Evolutionary conservation across 2,888 invertebrate genomes (phyloP), one percentile per base, ranked within the genome.

Genomic region (Neoitamus cyanurus): DNA sequence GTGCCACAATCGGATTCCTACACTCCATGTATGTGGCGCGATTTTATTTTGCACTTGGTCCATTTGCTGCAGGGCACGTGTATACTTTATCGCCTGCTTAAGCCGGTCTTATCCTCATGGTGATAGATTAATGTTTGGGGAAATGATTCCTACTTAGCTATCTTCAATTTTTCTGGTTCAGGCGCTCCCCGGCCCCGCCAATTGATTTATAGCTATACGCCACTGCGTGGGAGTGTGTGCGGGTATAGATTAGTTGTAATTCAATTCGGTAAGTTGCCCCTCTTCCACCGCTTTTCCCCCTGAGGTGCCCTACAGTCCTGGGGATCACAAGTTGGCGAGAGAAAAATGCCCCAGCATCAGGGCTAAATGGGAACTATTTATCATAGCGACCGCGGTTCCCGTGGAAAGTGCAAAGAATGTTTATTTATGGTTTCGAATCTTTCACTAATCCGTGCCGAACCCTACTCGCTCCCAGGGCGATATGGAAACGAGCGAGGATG

Each of bases 341-440:
- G 58, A 58, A 58, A 58, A 58, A 58, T 58, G 25, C 25, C 25
- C 58, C 9, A 20, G 11, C 20, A 58, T 58, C 58, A 58, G 58
- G 58, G 25, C n/a, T 58, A 58, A 58, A 58, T 9, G 20, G 58
- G 9, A 20, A 58, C 58, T 58, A 58, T 58, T 58, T 58, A 58
- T 58, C 58, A 58, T 58, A 58, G 25, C 20, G 58, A 25, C 9
- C 58, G 58, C 58, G 58, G 25, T 58, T 58, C 58, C 7, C 58
- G 20, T 58, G 58, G 58, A 58, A 58, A 58, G 58, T 58, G 58
- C 58, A 58, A 58, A 58, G 58, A 58, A 58, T 58, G 58, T 58
- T 58, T 58, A 58, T 58, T 58, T 58, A 58, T 25, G 58, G 58
- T 58, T 58, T 58, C 20, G 58, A 58, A 20, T 58, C 58, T 58